Evolutionary conservation across 2,113 vertebrate species (phyloP).

Genomic region (Pteronura brasiliensis): DNA sequence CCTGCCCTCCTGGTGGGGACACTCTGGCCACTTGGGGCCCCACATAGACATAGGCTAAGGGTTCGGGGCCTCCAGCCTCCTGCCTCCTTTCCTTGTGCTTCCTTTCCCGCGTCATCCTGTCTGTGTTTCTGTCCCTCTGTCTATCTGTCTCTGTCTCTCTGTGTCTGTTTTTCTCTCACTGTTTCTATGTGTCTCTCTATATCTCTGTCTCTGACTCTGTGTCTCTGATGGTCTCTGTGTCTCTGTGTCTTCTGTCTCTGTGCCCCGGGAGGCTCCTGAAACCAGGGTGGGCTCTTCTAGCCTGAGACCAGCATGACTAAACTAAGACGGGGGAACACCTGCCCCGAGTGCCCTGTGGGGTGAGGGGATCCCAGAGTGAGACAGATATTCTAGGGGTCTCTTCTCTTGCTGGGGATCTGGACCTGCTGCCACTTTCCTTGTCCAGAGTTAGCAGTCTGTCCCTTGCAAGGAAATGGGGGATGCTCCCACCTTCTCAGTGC

Average conservation of each 20-base stretch:
- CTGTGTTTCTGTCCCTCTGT: neutral
- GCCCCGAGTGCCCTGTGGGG: neutral
- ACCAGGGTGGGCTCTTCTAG: neutral
- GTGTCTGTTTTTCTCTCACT: neutral
- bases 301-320: neutral
- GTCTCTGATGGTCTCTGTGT: neutral
- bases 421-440: neutral
- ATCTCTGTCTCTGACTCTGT: neutral
- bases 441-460: neutral
- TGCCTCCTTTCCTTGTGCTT: neutral
- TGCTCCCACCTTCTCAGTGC: rapidly evolving
- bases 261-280: neutral
- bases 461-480: neutral
- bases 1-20: neutral
- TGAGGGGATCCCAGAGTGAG: no score
- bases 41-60: neutral
- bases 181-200: neutral
- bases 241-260: neutral
- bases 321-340: neutral
- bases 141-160: neutral
- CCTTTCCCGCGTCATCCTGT: neutral
- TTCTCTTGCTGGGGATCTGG: neutral
- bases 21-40: neutral
- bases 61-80: neutral
- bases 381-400: neutral